Percentiles rank a stretch among this genome's conserved stretches.
Evolutionary conservation across 2,888 invertebrate genomes (phyloP).

Genomic region (Drosophila cyrtoloma): DNA sequence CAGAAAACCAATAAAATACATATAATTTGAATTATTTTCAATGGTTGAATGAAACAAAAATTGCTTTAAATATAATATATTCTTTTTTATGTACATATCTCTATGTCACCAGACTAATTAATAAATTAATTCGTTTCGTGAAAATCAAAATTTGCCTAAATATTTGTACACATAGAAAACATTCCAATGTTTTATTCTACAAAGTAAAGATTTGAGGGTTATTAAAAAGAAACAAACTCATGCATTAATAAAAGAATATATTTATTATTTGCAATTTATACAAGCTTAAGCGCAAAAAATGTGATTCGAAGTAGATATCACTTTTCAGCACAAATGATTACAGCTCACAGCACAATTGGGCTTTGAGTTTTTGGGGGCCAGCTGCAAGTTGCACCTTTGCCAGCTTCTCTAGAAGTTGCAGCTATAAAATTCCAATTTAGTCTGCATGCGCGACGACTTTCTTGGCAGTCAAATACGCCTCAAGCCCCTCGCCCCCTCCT

Average conservation of each 20-base stretch:
- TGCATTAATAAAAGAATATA: background rate
- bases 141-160: background rate
- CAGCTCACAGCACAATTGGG: conserved; percentile 19
- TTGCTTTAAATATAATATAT: background rate
- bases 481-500: conserved; percentile 7
- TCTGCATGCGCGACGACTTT: conserved; percentile 73
- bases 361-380: conserved; percentile 13
- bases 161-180: background rate
- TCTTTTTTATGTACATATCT: too few relatives aligned
- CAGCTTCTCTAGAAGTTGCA: conserved; percentile 57
- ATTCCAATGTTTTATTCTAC: background rate
- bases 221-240: background rate
- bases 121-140: background rate
- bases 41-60: background rate
- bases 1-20: background rate
- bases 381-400: conserved; percentile 67
- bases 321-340: conserved; percentile 32
- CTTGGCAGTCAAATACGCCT: conserved; percentile 71
- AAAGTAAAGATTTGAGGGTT: background rate
- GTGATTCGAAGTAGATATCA: conserved; percentile 4
- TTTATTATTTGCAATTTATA: background rate
- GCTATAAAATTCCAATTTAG: conserved; percentile 78
- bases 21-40: background rate
- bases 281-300: background rate
- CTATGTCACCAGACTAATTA: background rate